Base-by-base conservation (phyloP, 2,888 invertebrate genomes). In the Ophonus ardosiacus region DNA sequence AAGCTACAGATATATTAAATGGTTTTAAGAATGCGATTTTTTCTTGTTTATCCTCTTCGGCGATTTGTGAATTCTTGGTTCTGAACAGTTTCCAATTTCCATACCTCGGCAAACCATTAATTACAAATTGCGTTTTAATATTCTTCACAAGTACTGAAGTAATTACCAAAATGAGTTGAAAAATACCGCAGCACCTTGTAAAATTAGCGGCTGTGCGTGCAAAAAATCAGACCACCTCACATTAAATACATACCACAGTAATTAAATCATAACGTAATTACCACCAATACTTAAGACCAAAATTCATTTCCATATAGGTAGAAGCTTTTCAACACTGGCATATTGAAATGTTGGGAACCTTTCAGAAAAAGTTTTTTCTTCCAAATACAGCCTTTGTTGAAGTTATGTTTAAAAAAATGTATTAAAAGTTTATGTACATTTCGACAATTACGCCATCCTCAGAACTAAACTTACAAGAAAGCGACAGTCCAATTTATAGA, bases 101-200 rank as follows among this genome's bases (percentile, higher is more conserved):
- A 59, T 10, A 18, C 17, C 59, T 18, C 18, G 8, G 2, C 17
- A 18, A 59, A 13, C 59, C 59, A 59, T 59, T 59, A 59, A 59
- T 63, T 63, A 63, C 63, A 63, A 63, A 63, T 63, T 24, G 63
- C 63, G 21, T 18, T 24, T 63, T 63, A 63, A 24, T 63, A 63
- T 63, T 24, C 63, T 18, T 63, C 24, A 63, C 63, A 63, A 63
- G 63, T 63, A 63, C 63, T 18, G 24, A 18, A n/a, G 63, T 18
- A 63, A 63, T 63, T 63, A 63, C 63, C 63, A 63, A 63, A 63
- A 63, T 63, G 15, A 63, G 17, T 63, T 24, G 21, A 13, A 63
- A 63, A 63, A 63, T 63, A 63, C 63, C 63, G 18, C 21, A 63
- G 63, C 63, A 63, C 63, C 63, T 63, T 63, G 63, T 63, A 63